Evolutionary conservation across 1,140 invertebrate genomes (phyloP).

Genomic region (Drosophila bocqueti): DNA sequence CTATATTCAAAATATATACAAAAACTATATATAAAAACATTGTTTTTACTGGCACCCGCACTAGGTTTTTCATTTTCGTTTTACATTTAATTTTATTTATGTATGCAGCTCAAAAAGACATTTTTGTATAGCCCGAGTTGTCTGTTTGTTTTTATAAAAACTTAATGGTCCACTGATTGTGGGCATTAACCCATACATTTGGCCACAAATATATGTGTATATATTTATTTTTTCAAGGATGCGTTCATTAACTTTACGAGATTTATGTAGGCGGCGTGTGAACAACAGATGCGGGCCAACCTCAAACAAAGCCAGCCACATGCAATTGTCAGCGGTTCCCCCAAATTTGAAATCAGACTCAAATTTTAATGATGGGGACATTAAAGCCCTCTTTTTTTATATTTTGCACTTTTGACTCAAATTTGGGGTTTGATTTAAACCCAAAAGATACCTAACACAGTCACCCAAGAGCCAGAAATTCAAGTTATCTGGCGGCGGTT

Average conservation of each 20-base stretch:
- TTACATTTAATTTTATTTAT: conserved; percentile 75
- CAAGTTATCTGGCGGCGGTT: conserved; percentile 65
- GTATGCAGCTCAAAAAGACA: conserved; percentile 63
- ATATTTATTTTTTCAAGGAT: conserved; percentile 62
- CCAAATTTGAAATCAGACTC: conserved; percentile 16
- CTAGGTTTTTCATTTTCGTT: conserved; percentile 32
- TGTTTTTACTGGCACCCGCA: conserved; percentile 34
- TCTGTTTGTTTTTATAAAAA: conserved; percentile 69
- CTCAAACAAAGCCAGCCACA: conserved; percentile 5
- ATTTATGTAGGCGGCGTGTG: conserved; percentile 61
- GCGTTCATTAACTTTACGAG: conserved; percentile 63
- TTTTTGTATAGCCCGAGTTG: conserved; percentile 7
- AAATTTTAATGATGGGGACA: conserved; percentile 38
- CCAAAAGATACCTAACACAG: conserved; percentile 55
- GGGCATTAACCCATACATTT: conserved; percentile 41
- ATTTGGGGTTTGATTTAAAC: conserved; percentile 21
- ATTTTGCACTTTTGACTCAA: conserved; percentile 54
- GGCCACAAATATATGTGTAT: not conserved
- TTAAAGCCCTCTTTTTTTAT: conserved; percentile 34
- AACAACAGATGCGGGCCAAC: conserved; percentile 56
- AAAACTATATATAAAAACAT: conserved; percentile 30
- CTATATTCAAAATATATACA: conserved; percentile 2
- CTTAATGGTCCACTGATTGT: conserved; percentile 69
- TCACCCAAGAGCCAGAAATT: conserved; percentile 62
- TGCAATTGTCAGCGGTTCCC: conserved; percentile 22